A percentile compares a stretch with the other conserved stretches of the same genome.
Evolutionary conservation across 2,113 vertebrate genomes (phyloP).

Genomic region (Panthera uncia): DNA sequence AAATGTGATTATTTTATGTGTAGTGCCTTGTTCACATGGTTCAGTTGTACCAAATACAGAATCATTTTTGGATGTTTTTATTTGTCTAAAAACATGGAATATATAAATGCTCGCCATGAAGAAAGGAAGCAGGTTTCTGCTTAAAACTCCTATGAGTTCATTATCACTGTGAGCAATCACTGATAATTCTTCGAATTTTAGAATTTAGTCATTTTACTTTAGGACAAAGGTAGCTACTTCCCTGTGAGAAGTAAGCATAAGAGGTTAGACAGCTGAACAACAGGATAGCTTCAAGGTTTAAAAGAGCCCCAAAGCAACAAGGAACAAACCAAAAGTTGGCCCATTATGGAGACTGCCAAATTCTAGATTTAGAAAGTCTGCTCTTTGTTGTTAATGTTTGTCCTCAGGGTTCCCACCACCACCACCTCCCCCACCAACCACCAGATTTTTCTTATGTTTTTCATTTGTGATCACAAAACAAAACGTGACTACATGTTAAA

Average conservation of each 20-base stretch:
- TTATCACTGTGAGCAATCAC: not conserved
- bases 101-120: not conserved
- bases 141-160: not conserved
- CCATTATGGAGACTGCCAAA: not conserved
- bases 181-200: not conserved
- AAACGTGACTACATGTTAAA: not conserved
- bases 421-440: not conserved
- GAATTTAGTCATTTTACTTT: not conserved
- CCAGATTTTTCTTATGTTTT: constrained; percentile 22
- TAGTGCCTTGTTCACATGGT: not conserved
- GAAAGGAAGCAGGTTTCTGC: not conserved
- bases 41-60: not conserved
- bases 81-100: not conserved
- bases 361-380: not conserved
- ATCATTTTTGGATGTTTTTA: not conserved
- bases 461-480: constrained; percentile 36
- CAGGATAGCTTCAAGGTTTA: not conserved
- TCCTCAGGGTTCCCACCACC: not conserved
- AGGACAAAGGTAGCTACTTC: not conserved
- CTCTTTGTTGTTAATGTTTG: not conserved
- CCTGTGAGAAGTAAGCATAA: not conserved
- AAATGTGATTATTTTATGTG: not conserved
- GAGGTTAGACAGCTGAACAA: not conserved
- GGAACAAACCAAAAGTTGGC: not conserved
- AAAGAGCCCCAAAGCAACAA: not conserved